Conservation (phyloP, 2,113 vertebrate species). For the Acrocephalus kingi region DNA sequence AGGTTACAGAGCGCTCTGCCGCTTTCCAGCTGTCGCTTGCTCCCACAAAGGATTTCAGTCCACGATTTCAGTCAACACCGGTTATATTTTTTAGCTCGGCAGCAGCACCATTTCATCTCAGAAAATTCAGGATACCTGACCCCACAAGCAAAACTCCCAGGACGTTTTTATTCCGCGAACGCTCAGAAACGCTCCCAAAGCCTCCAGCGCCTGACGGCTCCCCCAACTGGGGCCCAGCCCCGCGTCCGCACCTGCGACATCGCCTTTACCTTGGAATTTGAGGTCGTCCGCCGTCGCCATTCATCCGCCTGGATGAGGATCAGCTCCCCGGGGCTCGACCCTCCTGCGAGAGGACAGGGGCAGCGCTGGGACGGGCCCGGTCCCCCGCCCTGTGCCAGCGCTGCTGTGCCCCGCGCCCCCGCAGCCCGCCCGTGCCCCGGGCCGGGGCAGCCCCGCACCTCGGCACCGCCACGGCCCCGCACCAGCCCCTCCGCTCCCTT, state of each 20-base stretch:
- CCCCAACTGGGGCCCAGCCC: background rate
- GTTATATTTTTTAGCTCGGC: background rate
- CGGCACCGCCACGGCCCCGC: background rate
- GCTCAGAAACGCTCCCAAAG: background rate
- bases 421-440: background rate
- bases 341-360: background rate
- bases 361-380: background rate
- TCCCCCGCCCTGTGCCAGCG: background rate
- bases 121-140: accelerated
- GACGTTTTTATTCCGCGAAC: accelerated
- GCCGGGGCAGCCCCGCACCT: background rate
- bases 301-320: background rate
- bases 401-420: background rate
- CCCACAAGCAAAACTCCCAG: accelerated
- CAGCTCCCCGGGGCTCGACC: background rate
- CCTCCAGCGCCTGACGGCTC: accelerated
- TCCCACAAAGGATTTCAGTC: accelerated
- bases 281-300: constrained; percentile 81
- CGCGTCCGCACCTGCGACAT: background rate
- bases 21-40: background rate
- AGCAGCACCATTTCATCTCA: accelerated
- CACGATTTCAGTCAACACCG: background rate
- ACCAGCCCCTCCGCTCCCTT: background rate
- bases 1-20: background rate
- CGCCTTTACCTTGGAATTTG: constrained; percentile 79